Conservation (phyloP, 2,888 invertebrate species). For the Zootermopsis nevadensis region DNA sequence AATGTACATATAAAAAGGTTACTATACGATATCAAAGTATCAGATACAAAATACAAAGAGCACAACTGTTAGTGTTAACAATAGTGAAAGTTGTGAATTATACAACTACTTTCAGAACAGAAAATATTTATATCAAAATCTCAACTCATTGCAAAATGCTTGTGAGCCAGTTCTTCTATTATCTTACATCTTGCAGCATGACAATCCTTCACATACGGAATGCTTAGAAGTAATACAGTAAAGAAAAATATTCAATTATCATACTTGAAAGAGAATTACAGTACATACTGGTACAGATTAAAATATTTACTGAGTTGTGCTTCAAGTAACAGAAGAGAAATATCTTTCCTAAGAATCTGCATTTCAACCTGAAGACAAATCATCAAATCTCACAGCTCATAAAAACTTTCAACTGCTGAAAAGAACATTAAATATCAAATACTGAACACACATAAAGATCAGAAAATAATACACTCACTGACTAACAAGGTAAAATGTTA, state of each 20-base stretch:
- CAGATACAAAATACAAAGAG: neutral
- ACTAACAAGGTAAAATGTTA: too few species aligned
- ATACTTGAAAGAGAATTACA: slow-evolving; percentile 1
- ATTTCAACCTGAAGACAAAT: too few species aligned
- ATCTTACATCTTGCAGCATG: slow-evolving; percentile 1
- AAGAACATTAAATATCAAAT: too few species aligned
- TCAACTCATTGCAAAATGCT: neutral
- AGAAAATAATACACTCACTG: too few species aligned
- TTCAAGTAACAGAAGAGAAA: too few species aligned
- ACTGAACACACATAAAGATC: too few species aligned
- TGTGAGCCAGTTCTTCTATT: neutral
- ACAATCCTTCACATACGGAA: neutral
- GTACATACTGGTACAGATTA: neutral
- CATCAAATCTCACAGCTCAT: too few species aligned
- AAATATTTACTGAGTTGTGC: neutral
- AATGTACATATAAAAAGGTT: neutral
- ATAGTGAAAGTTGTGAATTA: neutral
- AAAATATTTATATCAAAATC: neutral
- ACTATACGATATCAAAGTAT: neutral
- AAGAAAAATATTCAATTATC: neutral
- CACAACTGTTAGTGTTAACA: neutral
- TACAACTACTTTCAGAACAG: neutral
- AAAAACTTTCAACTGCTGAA: too few species aligned
- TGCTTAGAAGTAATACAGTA: neutral
- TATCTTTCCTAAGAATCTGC: too few species aligned